Percentiles rank a stretch among this genome's conserved stretches.
Conservation (phyloP, 1,140 invertebrate genomes). For the Pachypsylla venusta region DNA sequence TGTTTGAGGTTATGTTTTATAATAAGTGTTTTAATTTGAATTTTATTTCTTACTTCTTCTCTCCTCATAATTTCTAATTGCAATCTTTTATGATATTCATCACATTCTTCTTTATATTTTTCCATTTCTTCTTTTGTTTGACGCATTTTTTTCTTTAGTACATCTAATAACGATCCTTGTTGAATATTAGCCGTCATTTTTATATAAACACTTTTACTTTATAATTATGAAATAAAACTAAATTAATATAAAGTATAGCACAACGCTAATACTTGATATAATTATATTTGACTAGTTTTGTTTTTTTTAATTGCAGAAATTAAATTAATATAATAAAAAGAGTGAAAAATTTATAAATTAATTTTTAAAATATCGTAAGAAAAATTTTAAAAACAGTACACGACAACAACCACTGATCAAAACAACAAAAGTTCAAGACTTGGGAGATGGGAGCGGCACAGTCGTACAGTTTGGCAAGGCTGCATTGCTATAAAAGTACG, state of each 20-base stretch:
- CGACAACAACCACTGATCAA: neutral
- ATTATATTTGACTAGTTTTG: too few species aligned
- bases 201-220: constrained; percentile 13
- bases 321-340: too few species aligned
- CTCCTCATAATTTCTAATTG: constrained; percentile 79
- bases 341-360: too few species aligned
- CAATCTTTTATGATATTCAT: constrained; percentile 77
- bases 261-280: too few species aligned
- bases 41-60: constrained; percentile 82
- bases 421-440: neutral
- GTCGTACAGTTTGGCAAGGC: neutral
- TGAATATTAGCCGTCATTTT: constrained; percentile 74
- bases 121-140: constrained; percentile 96
- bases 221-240: too few species aligned
- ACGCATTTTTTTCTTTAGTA: constrained; percentile 98
- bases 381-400: too few species aligned
- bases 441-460: neutral
- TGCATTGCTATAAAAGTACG: too few species aligned
- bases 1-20: too few species aligned
- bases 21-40: too few species aligned
- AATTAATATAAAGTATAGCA: too few species aligned
- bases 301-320: too few species aligned
- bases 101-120: constrained; percentile 89
- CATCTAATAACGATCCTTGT: constrained; percentile 77
- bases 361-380: too few species aligned